Evolutionary conservation across 1,140 invertebrate genomes (phyloP).

Genomic region (Leptinotarsa texana): DNA sequence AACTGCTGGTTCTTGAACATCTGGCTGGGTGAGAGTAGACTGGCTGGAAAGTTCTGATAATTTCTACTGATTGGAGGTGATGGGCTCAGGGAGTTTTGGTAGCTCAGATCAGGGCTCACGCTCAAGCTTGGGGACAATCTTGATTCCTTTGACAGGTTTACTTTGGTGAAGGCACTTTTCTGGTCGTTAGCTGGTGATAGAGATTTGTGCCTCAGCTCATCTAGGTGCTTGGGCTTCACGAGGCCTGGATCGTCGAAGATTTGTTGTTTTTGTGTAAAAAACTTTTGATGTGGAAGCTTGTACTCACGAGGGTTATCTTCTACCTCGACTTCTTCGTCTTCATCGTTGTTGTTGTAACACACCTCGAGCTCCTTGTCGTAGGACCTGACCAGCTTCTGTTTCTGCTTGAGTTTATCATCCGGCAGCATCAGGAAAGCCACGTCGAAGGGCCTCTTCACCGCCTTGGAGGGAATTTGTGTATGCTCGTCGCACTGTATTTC

Average conservation of each 20-base stretch:
- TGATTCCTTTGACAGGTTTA: constrained; percentile 59
- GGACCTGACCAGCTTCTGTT: constrained; percentile 57
- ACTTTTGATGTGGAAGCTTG: constrained; percentile 41
- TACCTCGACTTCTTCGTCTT: constrained; percentile 58
- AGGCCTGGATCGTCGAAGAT: constrained; percentile 65
- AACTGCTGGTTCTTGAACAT: constrained; percentile 61
- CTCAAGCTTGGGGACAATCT: constrained; percentile 66
- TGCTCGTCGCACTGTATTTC: constrained; percentile 44
- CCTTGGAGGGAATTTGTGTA: constrained; percentile 41
- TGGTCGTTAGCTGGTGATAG: constrained; percentile 42
- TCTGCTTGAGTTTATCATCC: constrained; percentile 75
- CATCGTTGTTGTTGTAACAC: constrained; percentile 43
- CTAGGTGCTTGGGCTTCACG: constrained; percentile 57
- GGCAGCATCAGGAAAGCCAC: constrained; percentile 86
- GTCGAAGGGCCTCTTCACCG: constrained; percentile 78
- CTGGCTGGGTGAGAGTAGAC: constrained; percentile 58
- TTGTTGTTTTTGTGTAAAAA: constrained; percentile 59
- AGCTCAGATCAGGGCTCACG: constrained; percentile 73
- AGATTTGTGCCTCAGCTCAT: constrained; percentile 50
- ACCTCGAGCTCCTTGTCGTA: constrained; percentile 50
- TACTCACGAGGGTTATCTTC: constrained; percentile 55
- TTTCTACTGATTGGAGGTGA: constrained; percentile 58
- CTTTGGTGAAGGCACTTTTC: constrained; percentile 81
- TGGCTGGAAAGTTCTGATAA: constrained; percentile 58
- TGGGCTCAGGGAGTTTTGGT: constrained; percentile 76